Evolutionary conservation across 2,888 invertebrate species (phyloP), one percentile per base, ranked within the genome.

Genomic region (Rhingia campestris): DNA sequence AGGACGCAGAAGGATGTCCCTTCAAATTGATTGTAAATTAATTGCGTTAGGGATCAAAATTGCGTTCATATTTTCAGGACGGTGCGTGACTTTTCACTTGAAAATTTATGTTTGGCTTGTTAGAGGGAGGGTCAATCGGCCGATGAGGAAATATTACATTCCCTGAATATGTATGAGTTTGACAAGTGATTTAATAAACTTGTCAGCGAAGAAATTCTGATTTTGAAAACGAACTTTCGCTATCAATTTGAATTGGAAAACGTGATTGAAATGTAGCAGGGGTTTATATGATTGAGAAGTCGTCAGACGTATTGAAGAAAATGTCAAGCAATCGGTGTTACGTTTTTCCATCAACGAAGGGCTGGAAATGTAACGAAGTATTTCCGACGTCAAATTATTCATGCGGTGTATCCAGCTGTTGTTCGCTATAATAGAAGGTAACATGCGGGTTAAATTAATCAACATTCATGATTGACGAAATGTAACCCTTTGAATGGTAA

Each of bases 21-120:
- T 63, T 32, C 39, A 56, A 47, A 69, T 69, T 77, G 76, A 70
- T 77, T 70, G 69, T 70, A 77, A 69, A 77, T 77, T 77, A 70
- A 77, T 77, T 70, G 69, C 45, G 69, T 77, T 70, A 69, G 61
- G 63, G 43, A 49, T 22, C 61, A 61, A 69, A 76, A 64, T 70
- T 39, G 76, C 12, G 63, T 63, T 22, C 74, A 53, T 69, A 70
- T 61, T 61, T 76, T 47, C 54, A 33, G 54, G 47, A 35, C 5
- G 37, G 61, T 58, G 53, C 69, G 76, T 77, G 76, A 76, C 76
- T 67, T 67, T 37, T 14, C n/a, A 56, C 37, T 47, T 37, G n/a
- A 47, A 47, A 54, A 67, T 43, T 54, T 67, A 45, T 69, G 22
- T 22, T 61, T 61, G 61, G 3, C 10, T 14, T 9, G 41, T 33